phyloP scores from a whole-genome alignment of 2,888 invertebrate genomes.

The Diarsia brunnea region DNA sequence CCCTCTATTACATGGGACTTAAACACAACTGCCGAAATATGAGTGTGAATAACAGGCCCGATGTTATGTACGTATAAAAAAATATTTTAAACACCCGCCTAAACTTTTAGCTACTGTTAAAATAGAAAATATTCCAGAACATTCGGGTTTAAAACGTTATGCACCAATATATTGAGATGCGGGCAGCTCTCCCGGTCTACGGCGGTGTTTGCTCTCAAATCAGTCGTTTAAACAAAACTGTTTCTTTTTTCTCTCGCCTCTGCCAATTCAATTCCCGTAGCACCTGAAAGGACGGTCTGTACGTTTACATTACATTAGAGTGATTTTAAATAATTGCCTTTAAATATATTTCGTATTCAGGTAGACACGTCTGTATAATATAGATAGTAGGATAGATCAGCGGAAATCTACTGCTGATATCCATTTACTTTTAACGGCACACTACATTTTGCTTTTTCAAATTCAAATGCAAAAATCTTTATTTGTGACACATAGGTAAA shows the following conservation, averaged over 20 bases:
- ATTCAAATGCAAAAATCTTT: too few species aligned
- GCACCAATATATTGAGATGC: slow-evolving; percentile 78
- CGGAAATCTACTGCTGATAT: neutral
- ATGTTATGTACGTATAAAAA: too few species aligned
- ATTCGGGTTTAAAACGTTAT: slow-evolving; percentile 59
- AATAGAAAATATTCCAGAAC: slow-evolving; percentile 46
- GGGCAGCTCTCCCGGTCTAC: slow-evolving; percentile 75
- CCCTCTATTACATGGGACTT: too few species aligned
- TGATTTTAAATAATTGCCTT: slow-evolving; percentile 60
- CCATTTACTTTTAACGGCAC: too few species aligned
- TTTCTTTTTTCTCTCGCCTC: slow-evolving; percentile 82
- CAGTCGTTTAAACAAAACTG: slow-evolving; percentile 88
- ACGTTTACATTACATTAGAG: slow-evolving; percentile 76
- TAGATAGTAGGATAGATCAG: neutral
- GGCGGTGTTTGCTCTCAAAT: slow-evolving; percentile 87
- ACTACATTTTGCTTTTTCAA: neutral
- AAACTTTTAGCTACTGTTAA: slow-evolving; percentile 6
- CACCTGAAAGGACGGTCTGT: slow-evolving; percentile 80
- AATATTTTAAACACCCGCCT: neutral
- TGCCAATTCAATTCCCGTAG: slow-evolving; percentile 82
- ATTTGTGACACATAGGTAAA: too few species aligned
- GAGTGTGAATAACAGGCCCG: too few species aligned
- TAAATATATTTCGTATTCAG: slow-evolving; percentile 41
- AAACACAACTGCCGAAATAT: too few species aligned
- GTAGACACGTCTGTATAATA: neutral